A percentile compares a stretch with the other conserved stretches of the same genome.
Conservation (phyloP, 1,140 invertebrate species). For the Dreissena polymorpha region DNA sequence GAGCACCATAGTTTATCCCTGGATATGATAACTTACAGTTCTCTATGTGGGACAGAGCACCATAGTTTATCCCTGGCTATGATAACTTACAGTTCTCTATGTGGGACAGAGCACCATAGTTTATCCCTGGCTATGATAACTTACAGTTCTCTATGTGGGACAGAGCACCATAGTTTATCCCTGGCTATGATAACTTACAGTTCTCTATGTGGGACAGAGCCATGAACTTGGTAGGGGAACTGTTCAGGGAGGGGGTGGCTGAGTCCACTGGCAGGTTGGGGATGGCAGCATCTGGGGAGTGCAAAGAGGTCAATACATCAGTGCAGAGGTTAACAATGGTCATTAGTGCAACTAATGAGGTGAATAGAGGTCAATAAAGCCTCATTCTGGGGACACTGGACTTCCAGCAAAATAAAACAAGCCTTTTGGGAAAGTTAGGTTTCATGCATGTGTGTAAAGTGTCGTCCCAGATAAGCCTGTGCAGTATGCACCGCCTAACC, state of each 20-base stretch:
- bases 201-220: too few species aligned
- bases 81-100: too few species aligned
- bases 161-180: too few species aligned
- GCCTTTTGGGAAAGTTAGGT: background rate
- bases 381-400: background rate
- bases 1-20: too few species aligned
- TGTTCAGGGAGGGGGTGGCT: constrained; percentile 4
- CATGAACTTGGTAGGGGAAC: constrained; percentile 10
- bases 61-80: too few species aligned
- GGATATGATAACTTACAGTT: too few species aligned
- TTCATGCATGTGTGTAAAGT: background rate
- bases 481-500: background rate
- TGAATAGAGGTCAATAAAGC: background rate
- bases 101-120: too few species aligned
- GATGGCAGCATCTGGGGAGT: constrained; percentile 23
- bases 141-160: too few species aligned
- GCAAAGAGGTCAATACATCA: background rate
- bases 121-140: too few species aligned
- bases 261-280: constrained; percentile 33
- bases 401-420: background rate
- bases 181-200: too few species aligned
- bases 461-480: too few species aligned
- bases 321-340: background rate
- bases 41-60: too few species aligned
- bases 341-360: background rate